Evolutionary conservation across 2,113 vertebrate species (phyloP), one percentile per base, ranked within the genome.

Genomic region (Tachycineta bicolor): DNA sequence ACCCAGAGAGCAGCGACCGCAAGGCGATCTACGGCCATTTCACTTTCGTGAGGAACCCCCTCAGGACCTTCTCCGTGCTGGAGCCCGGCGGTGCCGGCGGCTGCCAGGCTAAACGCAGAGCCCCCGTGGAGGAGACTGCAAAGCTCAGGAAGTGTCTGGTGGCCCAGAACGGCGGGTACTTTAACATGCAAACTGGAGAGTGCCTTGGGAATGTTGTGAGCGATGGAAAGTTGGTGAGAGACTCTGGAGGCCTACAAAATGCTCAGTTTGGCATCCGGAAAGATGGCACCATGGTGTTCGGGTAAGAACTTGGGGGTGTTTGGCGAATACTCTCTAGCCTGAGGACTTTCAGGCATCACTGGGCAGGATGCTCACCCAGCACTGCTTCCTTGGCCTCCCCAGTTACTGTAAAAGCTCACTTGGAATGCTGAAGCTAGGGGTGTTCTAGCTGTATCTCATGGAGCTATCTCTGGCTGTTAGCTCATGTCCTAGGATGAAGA

Each of bases 181-280:
- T 99, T 83, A 6, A 96, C 91, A 98, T 98, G 25, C 1, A 1
- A 0, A 96, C 93, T 0, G 91, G 96, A 8, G 17, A 90, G 23
- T 99, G 99, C 92, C 86, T 99, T 19, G 99, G 99, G 13, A 99
- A 99, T 18, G 91, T 99, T 50, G 98, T 99, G 96, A 99, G 99
- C 50, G 81, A 99, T 34, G 98, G 98, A 14, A 96, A 83, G 78
- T 75, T 95, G 97, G 99, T 99, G 89, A 96, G 55, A 79, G 97
- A 98, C 96, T 98, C 99, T 12, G 84, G 94, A 26, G 99, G 99
- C 1, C 26, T 99, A 49, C 99, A 99, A 94, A 99, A 99, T 5
- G 99, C 99, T 37, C 99, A 99, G 97, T 99, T 99, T 93, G 99
- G 99, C 58, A 99, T 99, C 96, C 98, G 98, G 94, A 98, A 93